Evolutionary conservation across 2,888 invertebrate genomes (phyloP), one percentile per base, ranked within the genome.

Genomic region (Tetragnatha montana): DNA sequence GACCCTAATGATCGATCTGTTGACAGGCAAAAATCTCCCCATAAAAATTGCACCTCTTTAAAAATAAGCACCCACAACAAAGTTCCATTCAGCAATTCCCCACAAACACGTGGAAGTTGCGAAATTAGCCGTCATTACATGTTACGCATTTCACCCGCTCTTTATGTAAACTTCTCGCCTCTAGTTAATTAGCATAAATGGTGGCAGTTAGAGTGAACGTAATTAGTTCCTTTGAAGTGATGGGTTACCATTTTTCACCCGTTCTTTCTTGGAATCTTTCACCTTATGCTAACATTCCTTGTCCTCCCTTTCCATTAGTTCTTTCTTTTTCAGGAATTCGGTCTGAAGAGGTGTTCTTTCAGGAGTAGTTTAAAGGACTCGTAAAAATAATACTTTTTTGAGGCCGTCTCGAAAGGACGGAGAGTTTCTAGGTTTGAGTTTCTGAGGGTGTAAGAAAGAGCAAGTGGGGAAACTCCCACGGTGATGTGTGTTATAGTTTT

Each of bases 151-250:
- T 68, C 76, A 19, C 51, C n/a, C 47, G 49, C 60, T 35, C 47
- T 83, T 69, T 69, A n/a, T 49, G 35, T 60, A 75, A 83, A 47
- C 68, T 76, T 60, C n/a, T 50, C 19, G 60, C n/a, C 49, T 0
- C 19, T 19, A 83, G 83, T 75, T 83, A 76, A 83, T 83, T 83
- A 83, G 76, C 83, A 83, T 83, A 83, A 75, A 69, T 76, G 75
- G 60, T 68, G 22, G 83, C 51, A 83, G 76, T 83, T 83, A 76
- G 60, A 69, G 60, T 21, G 76, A 19, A 51, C n/a, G 68, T 76
- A 76, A 83, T 83, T 83, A 83, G 68, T 47, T 68, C 47, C 22
- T 47, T 76, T 68, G 51, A 69, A 21, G 76, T 69, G 69, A 69
- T 76, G 49, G 14, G 6, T 51, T 17, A 68, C 19, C 69, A 75